Conservation (phyloP, 1,140 invertebrate species). For the Chlorops oryzae region DNA sequence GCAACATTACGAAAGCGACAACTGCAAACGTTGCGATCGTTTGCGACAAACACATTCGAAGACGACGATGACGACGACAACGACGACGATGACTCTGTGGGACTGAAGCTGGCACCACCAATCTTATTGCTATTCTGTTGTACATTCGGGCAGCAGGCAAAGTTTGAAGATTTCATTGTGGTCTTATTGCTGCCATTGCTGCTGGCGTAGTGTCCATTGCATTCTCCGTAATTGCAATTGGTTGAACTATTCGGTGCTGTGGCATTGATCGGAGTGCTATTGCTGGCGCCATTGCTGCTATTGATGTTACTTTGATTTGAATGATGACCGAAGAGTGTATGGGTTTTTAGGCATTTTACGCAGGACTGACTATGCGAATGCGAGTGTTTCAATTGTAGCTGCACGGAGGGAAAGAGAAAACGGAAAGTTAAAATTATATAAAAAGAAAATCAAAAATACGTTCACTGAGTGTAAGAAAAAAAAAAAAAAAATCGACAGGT, state of each 20-base stretch:
- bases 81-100: constrained; percentile 4
- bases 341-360: constrained; percentile 14
- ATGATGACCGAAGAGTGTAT: no score
- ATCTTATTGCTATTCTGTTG: constrained; percentile 1
- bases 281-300: not conserved
- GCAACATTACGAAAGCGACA: constrained; percentile 30
- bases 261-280: constrained; percentile 1
- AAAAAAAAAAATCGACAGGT: no score
- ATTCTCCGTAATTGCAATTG: constrained; percentile 36
- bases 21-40: constrained; percentile 32
- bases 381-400: constrained; percentile 11
- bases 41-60: constrained; percentile 9
- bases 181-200: not conserved
- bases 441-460: not conserved
- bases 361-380: constrained; percentile 7
- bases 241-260: not conserved
- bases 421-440: not conserved
- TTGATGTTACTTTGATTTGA: constrained; percentile 2
- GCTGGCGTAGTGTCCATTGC: constrained; percentile 28
- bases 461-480: no score
- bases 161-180: not conserved
- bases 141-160: constrained; percentile 6
- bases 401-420: not conserved
- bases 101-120: not conserved
- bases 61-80: constrained; percentile 20